Conservation (phyloP, 2,113 vertebrate species). For the Morone chrysops region DNA sequence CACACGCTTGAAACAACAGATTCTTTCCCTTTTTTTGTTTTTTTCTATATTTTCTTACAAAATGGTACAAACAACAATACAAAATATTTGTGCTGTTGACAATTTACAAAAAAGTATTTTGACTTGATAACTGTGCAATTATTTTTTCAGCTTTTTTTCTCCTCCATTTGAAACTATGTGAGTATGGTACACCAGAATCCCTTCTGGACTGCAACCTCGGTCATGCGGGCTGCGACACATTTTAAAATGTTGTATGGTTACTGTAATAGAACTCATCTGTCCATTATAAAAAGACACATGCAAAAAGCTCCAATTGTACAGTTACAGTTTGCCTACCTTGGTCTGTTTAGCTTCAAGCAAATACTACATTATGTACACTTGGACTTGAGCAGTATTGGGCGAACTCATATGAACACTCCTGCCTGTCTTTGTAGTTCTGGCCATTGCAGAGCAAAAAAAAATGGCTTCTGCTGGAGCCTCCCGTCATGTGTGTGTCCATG, state of each 20-base stretch:
- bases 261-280: constrained; percentile 83
- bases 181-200: constrained; percentile 82
- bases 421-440: constrained; percentile 41
- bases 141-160: constrained; percentile 73
- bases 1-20: constrained; percentile 91
- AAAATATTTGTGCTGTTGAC: constrained; percentile 99
- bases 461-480: constrained; percentile 50
- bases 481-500: constrained; percentile 43
- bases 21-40: constrained; percentile 78
- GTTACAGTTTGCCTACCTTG: constrained; percentile 74
- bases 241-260: constrained; percentile 79
- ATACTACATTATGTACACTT: constrained; percentile 85
- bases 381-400: constrained; percentile 65
- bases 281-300: constrained; percentile 92
- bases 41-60: constrained; percentile 88
- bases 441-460: constrained; percentile 32
- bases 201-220: constrained; percentile 85
- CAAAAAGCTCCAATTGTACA: constrained; percentile 88
- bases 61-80: constrained; percentile 99
- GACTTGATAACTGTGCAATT: constrained; percentile 84
- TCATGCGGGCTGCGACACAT: constrained; percentile 90
- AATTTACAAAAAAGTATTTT: constrained; percentile 92
- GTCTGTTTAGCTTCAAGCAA: constrained; percentile 83
- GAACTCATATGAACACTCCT: constrained; percentile 55
- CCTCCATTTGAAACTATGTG: constrained; percentile 77